Evolutionary conservation across 2,113 vertebrate genomes (phyloP).

Genomic region (Triplophysa siluroides): DNA sequence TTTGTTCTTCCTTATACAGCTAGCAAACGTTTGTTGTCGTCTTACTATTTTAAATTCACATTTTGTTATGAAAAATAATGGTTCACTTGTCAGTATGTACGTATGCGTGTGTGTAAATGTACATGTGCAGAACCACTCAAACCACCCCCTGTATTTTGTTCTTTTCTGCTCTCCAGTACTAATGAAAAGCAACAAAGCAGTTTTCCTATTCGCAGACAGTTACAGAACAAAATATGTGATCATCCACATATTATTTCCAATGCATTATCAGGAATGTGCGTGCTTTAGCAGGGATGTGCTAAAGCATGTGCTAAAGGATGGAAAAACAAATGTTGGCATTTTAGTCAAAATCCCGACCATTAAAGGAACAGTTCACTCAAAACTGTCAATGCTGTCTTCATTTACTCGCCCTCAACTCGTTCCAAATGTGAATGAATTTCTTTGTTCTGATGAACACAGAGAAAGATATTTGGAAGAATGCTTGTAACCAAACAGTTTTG

Average conservation of each 20-base stretch:
- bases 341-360: too few relatives aligned
- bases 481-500: too few relatives aligned
- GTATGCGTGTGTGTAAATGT: conserved; percentile 17
- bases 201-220: not conserved
- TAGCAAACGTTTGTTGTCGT: conserved; percentile 47
- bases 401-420: too few relatives aligned
- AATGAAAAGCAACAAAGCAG: not conserved
- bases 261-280: not conserved
- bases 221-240: conserved; percentile 1
- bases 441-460: too few relatives aligned
- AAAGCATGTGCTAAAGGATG: not conserved
- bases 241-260: not conserved
- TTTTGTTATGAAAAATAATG: conserved; percentile 60
- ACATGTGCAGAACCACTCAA: not conserved
- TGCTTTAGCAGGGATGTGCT: not conserved
- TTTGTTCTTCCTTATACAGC: conserved; percentile 41
- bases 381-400: too few relatives aligned
- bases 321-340: too few relatives aligned
- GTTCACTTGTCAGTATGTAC: conserved; percentile 51
- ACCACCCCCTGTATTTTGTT: not conserved
- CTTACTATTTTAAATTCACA: conserved; percentile 60
- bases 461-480: too few relatives aligned
- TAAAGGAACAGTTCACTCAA: too few relatives aligned
- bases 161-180: conserved; percentile 22
- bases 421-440: too few relatives aligned